These are phyloP conservation scores for Leptopterna dolabrata DNA, from an alignment of 2,888 invertebrate species.

Conservation along the genomic window DNA sequence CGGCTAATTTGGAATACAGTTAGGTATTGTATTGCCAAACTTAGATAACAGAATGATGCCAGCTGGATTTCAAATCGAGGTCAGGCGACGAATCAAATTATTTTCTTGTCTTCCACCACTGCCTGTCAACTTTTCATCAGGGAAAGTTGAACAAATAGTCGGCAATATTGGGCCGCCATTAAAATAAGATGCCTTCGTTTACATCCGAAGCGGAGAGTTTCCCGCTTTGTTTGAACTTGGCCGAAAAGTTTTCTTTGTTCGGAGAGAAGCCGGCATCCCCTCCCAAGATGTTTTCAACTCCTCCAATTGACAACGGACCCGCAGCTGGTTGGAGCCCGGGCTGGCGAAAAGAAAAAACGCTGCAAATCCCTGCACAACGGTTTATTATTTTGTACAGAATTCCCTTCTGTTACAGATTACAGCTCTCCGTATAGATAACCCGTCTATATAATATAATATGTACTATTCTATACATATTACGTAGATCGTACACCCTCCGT, in stretches of 20 bases:
- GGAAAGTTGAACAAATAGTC: background rate
- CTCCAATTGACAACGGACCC: background rate
- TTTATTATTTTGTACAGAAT: too few relatives aligned
- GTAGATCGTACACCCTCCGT: too few relatives aligned
- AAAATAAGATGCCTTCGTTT: background rate
- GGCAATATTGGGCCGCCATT: background rate
- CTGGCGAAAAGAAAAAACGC: too few relatives aligned
- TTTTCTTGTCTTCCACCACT: background rate
- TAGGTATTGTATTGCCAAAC: too few relatives aligned
- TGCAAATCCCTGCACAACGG: too few relatives aligned
- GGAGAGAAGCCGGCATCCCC: background rate
- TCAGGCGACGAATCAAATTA: background rate
- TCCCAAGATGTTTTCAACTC: background rate
- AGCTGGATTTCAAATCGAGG: background rate
- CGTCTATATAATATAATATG: too few relatives aligned
- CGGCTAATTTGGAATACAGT: too few relatives aligned
- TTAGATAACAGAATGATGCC: too few relatives aligned
- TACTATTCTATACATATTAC: too few relatives aligned
- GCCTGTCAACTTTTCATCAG: background rate
- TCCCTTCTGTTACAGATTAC: too few relatives aligned
- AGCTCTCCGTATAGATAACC: too few relatives aligned
- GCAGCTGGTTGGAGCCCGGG: background rate
- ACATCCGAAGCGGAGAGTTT: conserved; percentile 3
- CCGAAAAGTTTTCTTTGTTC: conserved; percentile 7
- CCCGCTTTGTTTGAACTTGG: background rate